Evolutionary conservation across 2,113 vertebrate species (phyloP), one percentile per base, ranked within the genome.

Genomic region (Mola mola): DNA sequence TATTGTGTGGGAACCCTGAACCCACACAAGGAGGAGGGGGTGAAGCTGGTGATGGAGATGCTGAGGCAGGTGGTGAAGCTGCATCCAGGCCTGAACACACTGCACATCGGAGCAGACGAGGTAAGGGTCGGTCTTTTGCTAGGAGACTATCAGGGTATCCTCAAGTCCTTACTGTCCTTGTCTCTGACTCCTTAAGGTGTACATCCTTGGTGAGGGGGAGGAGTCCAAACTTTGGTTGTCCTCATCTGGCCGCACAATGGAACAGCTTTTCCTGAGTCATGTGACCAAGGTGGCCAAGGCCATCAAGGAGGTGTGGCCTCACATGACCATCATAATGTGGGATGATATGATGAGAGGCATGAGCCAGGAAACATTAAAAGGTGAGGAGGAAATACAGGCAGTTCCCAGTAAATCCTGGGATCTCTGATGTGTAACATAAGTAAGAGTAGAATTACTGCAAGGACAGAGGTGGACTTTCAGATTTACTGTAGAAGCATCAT

Each of bases 101-200:
- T 99, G 21, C 97, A 99, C 82, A 90, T 98, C 0, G 97, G 97
- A 17, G 96, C 95, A 17, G 97, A 99, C 8, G 97, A 99, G 95
- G 97, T 87, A 7, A 51, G 40, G 34, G 6, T 17, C 0, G 0
- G 6, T 17, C 15, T 52, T 7, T 1, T 7, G 5, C 52, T n/a
- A 3, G 20, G n/a, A 20, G 11, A n/a, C 20, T 2, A 1, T 7
- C 11, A 28, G 2, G 19, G 12, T n/a, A 1, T 46, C n/a, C 4
- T 2, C 11, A 31, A 1, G 33, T 19, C 7, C 50, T 19, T 26
- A 4, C 22, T 13, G 1, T 3, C 11, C 10, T 36, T 2, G 0
- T 19, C 19, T 51, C 21, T 1, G 10, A 3, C 0, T 29, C 34
- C 5, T 50, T 63, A 8, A 99, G 97, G 97, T 98, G 4, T 98